Percentiles rank a stretch among this genome's conserved stretches.
Conservation (phyloP, 2,888 invertebrate genomes). For the Chirona hameri region DNA sequence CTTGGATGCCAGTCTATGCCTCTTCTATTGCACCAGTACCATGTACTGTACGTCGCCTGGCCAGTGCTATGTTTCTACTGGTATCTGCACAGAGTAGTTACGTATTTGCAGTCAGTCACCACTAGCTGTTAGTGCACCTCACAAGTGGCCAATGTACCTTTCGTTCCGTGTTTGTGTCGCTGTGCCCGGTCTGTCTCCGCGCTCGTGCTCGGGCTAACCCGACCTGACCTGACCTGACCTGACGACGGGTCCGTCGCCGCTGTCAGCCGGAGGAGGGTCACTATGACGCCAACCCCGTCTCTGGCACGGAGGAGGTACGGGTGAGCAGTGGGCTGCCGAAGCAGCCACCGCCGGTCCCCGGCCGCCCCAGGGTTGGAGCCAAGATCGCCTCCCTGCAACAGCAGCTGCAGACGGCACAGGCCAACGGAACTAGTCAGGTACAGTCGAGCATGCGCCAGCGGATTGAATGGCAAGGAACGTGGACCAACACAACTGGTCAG, state of each 20-base stretch:
- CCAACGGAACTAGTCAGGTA: constrained; percentile 31
- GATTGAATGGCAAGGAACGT: no score
- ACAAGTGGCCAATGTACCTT: background rate
- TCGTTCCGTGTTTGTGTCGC: background rate
- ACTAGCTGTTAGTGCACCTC: no score
- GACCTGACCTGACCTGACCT: background rate
- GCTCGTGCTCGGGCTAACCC: no score
- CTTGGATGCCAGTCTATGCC: no score
- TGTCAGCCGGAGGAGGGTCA: constrained; percentile 36
- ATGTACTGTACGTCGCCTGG: no score
- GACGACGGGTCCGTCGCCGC: constrained; percentile 34
- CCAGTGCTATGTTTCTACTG: no score
- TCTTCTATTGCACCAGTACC: no score
- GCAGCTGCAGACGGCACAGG: background rate
- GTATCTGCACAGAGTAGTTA: no score
- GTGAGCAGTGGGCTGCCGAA: background rate
- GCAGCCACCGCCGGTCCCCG: background rate
- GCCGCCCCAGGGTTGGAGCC: background rate
- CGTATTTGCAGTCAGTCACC: no score
- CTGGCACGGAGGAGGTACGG: background rate
- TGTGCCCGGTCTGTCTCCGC: no score
- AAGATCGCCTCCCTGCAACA: constrained; percentile 13
- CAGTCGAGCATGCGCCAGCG: no score
- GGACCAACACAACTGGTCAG: no score
- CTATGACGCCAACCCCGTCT: constrained; percentile 35